Evolutionary conservation across 35 echinoderm and acorn worm species (phyloP), one percentile per base, ranked within the genome.

Genomic region (Ophioderma brevispina): DNA sequence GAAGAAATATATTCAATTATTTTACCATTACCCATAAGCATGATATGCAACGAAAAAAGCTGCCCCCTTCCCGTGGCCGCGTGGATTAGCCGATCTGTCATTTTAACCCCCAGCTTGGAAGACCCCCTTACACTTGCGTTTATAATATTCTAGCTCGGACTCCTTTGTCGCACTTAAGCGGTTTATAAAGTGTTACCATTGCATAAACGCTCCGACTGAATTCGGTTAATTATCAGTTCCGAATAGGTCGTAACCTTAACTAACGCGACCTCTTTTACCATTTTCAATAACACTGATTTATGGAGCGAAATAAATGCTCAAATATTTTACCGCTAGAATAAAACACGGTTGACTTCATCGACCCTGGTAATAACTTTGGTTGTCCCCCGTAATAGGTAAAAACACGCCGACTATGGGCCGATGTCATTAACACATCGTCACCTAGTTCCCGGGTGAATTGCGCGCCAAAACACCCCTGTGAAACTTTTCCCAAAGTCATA

Each of bases 391-490:
- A 70, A 70, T 70, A 30, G 59, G 28, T 25, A 70, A 30, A 70
- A 70, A 70, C n/a, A n/a, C 28, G 59, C 59, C 59, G 59, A 70
- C 59, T 70, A 13, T 4, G 59, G n/a, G 59, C 6, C 59, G 59
- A 25, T 46, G 59, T 70, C 59, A 70, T 70, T 70, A 70, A 70
- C 59, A 70, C 59, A 70, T 70, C 59, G 28, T 70, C 15, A 70
- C 15, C 59, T 25, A 30, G 10, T 8, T 70, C 59, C 59, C 59
- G 1, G 1, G 23, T 15, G 59, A 70, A 70, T 30, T 70, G 17
- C 23, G 59, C 59, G 59, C 59, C 59, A 70, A 70, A 70, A 70
- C 59, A 70, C 59, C 59, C n/a, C 59, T 70, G 41, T 46, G 41
- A 46, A 46, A 46, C 5, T 46, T 8, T 17, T 46, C 41, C n/a